Percentiles rank a stretch among this genome's conserved stretches.
Conservation (phyloP, 2,888 invertebrate genomes). For the Cryptocephalus primarius region DNA sequence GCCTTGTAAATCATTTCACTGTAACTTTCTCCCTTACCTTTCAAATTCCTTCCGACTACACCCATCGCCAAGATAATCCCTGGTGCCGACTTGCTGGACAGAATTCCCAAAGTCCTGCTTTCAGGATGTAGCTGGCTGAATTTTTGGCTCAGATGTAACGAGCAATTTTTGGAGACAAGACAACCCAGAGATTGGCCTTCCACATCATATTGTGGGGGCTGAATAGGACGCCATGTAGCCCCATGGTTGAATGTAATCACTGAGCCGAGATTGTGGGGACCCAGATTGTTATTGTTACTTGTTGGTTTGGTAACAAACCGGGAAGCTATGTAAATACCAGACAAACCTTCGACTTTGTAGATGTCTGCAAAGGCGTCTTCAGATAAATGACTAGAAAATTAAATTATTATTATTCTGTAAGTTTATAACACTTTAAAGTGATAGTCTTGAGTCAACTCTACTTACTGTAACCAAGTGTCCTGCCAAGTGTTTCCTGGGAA, state of each 20-base stretch:
- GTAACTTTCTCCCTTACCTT: slow-evolving; percentile 34
- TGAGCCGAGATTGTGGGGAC: slow-evolving; percentile 66
- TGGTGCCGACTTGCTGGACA: slow-evolving; percentile 78
- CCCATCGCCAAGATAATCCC: slow-evolving; percentile 84
- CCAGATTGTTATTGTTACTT: slow-evolving; percentile 40
- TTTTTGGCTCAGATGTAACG: slow-evolving; percentile 78
- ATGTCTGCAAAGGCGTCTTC: slow-evolving; percentile 79
- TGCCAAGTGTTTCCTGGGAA: slow-evolving; percentile 75
- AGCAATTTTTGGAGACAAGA: slow-evolving; percentile 55
- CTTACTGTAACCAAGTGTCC: slow-evolving; percentile 74
- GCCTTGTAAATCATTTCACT: no score
- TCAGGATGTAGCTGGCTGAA: slow-evolving; percentile 75
- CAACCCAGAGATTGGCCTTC: slow-evolving; percentile 59
- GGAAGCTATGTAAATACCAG: slow-evolving; percentile 84
- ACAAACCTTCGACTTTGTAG: slow-evolving; percentile 75
- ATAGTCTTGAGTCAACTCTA: slow-evolving; percentile 10
- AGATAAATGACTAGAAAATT: slow-evolving; percentile 51
- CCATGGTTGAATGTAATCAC: slow-evolving; percentile 83
- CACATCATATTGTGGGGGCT: slow-evolving; percentile 58
- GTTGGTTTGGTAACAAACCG: slow-evolving; percentile 49
- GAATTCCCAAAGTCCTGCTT: slow-evolving; percentile 67
- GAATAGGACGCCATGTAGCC: slow-evolving; percentile 66
- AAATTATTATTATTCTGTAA: neutral
- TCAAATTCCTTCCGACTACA: slow-evolving; percentile 63
- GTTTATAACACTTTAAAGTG: neutral